Evolutionary conservation across 1,140 invertebrate genomes (phyloP).

Genomic region (Odontomachus brunneus): DNA sequence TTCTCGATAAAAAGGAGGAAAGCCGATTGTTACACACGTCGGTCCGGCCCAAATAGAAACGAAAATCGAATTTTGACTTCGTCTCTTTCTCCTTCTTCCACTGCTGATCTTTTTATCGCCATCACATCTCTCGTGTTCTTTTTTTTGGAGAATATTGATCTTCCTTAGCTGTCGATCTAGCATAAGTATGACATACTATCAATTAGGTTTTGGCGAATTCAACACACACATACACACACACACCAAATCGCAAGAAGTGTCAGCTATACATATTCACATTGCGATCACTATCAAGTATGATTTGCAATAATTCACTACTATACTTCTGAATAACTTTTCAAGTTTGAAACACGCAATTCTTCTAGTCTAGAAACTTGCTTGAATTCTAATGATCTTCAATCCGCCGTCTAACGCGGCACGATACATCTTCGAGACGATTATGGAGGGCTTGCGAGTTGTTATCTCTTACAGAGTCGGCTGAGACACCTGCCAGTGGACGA

Average conservation of each 20-base stretch:
- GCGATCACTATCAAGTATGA: slow-evolving; percentile 24
- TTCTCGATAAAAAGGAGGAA: too few species aligned
- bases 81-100: not conserved
- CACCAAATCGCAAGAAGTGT: not conserved
- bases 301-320: slow-evolving; percentile 7
- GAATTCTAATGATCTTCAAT: slow-evolving; percentile 45
- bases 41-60: too few species aligned
- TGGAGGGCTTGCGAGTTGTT: too few species aligned
- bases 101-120: not conserved
- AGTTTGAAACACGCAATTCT: not conserved
- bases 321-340: not conserved
- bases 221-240: slow-evolving; percentile 7
- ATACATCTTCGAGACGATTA: slow-evolving; percentile 25
- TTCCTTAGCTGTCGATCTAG: too few species aligned
- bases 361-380: not conserved
- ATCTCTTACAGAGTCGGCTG: too few species aligned
- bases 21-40: too few species aligned
- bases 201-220: too few species aligned
- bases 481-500: too few species aligned
- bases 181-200: too few species aligned
- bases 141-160: too few species aligned
- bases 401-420: not conserved
- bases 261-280: not conserved
- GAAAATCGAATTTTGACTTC: not conserved
- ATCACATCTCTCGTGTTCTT: too few species aligned